Evolutionary conservation across 2,888 invertebrate genomes (phyloP), one percentile per base, ranked within the genome.

Genomic region (Oasisia sp.): DNA sequence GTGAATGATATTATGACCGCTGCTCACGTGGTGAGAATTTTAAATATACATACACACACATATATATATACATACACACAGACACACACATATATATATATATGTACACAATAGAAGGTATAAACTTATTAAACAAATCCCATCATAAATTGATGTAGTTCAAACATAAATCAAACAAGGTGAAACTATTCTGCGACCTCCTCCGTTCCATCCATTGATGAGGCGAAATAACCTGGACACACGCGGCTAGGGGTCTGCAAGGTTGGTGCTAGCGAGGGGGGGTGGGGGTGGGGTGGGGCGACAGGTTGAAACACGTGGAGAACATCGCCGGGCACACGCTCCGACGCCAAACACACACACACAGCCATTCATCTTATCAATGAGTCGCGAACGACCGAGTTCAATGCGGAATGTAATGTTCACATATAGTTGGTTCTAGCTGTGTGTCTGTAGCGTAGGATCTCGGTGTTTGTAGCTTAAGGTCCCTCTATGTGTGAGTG

Each of bases 71-170:
- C 74, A 74, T n/a, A 74, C 74, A 74, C 27, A 74, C 74, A 74
- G 7, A 74, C 74, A 74, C 27, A 74, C 74, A 74, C n/a, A 74
- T n/a, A 74, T 7, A 74, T 27, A 74, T 7, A 74, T 74, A 74
- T 74, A 74, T 74, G n/a, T 74, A 74, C 74, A 74, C n/a, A 74
- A 74, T 27, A 74, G 74, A 74, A 74, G n/a, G 74, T 74, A 74
- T 74, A 74, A 74, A 74, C 74, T 74, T 74, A 74, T 74, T 74
- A 74, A 74, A 74, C 74, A 74, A 74, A 74, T 74, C 74, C 74
- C 74, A 74, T 74, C 74, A 74, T 74, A 74, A 74, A 19, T 27
- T 74, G 74, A 74, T 74, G 74, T 74, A 74, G 74, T 74, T 74
- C 74, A 74, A 74, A 74, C 74, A 74, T 74, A 74, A 74, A 74